Base-by-base conservation (phyloP, 1,140 invertebrate genomes). In the Samia ricini region DNA sequence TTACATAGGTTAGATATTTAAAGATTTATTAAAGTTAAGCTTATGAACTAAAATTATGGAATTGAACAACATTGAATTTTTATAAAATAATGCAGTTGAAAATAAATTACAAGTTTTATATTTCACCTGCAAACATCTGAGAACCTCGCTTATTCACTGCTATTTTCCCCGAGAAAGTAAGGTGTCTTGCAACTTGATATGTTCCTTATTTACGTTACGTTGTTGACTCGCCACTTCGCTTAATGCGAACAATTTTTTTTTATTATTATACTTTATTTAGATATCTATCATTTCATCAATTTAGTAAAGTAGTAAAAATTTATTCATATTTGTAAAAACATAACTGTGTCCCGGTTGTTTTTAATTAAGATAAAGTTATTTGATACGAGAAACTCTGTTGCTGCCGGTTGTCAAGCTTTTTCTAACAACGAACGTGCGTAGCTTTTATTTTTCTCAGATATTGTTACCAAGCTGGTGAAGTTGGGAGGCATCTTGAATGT, bases 361-460 rank as follows among this genome's bases (percentile, higher is more conserved):
- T 66, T 24, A 54, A 57, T 61, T 61, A 52, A 22, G 64, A 42
- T 61, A 61, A 61, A 66, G 50, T 61, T 66, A 24, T 23, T 22
- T 24, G 22, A 55, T 24, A 55, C 52, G 22, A 24, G 24, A 55
- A 24, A 74, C 54, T 71, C 58, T 63, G 26, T 59, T 71, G 72
- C 74, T 69, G 74, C 74, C 74, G 78, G 76, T 77, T 55, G 22
- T 4, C 24, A 22, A 85, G 74, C 80, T 77, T 70, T 84, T 86
- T 85, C 79, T 83, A 69, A 64, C 67, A 69, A 64, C 73, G 77
- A 79, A 88, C 85, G 83, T 81, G 83, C 76, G 73, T 67, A 72
- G 82, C 74, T 88, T 88, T 88, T 87, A 85, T 85, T 87, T 85
- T 79, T 76, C 66, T 60, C 61, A 65, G 68, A 76, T 80, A 82